Percentiles rank a stretch among this genome's conserved stretches.
phyloP scores from a whole-genome alignment of 2,888 invertebrate genomes.

The Oligia fasciuncula region DNA sequence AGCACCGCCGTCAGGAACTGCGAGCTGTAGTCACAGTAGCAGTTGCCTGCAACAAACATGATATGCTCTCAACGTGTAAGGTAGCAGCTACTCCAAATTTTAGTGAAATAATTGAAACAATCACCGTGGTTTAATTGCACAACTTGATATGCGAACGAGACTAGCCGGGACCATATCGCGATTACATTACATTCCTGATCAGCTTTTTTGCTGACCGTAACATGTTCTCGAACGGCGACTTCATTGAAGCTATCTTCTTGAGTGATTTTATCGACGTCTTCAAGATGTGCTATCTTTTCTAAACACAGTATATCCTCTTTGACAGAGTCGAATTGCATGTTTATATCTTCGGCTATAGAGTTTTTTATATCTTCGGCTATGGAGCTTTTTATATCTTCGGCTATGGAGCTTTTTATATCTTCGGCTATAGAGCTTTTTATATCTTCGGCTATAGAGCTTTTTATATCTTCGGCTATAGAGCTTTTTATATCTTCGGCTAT shows the following conservation, averaged over 20 bases:
- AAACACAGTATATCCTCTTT: slow-evolving; percentile 77
- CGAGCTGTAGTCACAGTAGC: slow-evolving; percentile 84
- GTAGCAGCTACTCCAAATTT: not conserved
- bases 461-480: slow-evolving; percentile 74
- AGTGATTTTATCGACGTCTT: slow-evolving; percentile 68
- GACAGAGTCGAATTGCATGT: slow-evolving; percentile 76
- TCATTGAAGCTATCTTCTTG: slow-evolving; percentile 64
- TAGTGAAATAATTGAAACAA: slow-evolving; percentile 29
- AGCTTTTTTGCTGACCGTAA: slow-evolving; percentile 53
- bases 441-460: slow-evolving; percentile 73
- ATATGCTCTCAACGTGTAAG: slow-evolving; percentile 10
- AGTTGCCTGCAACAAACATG: slow-evolving; percentile 77
- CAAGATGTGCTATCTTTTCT: slow-evolving; percentile 73
- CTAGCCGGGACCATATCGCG: slow-evolving; percentile 81
- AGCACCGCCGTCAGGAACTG: slow-evolving; percentile 84
- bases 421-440: slow-evolving; percentile 73
- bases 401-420: slow-evolving; percentile 73
- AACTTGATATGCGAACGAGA: slow-evolving; percentile 84
- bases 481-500: slow-evolving; percentile 75
- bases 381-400: slow-evolving; percentile 73
- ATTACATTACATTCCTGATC: slow-evolving; percentile 67
- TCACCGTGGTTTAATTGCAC: slow-evolving; percentile 82
- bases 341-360: slow-evolving; percentile 75
- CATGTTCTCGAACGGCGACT: slow-evolving; percentile 48
- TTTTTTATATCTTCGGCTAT: slow-evolving; percentile 76